Conservation (phyloP, 2,888 invertebrate genomes). For the Podabrus alpinus region DNA sequence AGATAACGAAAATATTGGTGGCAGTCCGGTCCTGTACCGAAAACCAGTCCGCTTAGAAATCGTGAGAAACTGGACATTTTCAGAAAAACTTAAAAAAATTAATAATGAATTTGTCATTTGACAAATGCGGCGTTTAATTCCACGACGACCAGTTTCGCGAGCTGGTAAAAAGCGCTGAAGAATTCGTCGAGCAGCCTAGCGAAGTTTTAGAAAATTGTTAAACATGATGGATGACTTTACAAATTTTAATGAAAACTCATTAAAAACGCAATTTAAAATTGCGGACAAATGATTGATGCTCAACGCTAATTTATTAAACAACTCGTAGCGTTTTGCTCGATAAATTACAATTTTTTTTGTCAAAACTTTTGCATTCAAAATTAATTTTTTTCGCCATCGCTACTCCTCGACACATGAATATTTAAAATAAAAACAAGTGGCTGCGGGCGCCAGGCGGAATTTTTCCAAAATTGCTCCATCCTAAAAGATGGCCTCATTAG, state of each 20-base stretch:
- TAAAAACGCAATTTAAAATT: constrained; percentile 23
- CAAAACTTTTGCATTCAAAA: background rate
- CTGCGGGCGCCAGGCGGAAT: background rate
- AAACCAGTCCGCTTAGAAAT: background rate
- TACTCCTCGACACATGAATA: background rate
- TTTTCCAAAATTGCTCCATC: background rate
- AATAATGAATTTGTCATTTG: background rate
- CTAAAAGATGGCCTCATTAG: background rate
- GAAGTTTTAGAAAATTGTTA: constrained; percentile 14
- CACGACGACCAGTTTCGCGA: background rate
- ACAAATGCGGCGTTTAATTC: background rate
- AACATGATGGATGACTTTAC: constrained; percentile 24
- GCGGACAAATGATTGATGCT: constrained; percentile 21
- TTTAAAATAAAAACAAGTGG: background rate
- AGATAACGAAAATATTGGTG: no score
- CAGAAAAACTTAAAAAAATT: background rate
- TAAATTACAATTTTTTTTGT: constrained; percentile 4
- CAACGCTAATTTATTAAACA: background rate
- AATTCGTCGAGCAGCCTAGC: background rate
- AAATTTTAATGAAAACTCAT: constrained; percentile 28
- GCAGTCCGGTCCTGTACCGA: background rate
- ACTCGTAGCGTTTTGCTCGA: background rate
- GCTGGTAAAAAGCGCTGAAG: background rate
- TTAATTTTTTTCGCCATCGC: background rate
- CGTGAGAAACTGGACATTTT: background rate